Evolutionary conservation across 2,888 invertebrate genomes (phyloP).

Genomic region (Nemotelus nigrinus): DNA sequence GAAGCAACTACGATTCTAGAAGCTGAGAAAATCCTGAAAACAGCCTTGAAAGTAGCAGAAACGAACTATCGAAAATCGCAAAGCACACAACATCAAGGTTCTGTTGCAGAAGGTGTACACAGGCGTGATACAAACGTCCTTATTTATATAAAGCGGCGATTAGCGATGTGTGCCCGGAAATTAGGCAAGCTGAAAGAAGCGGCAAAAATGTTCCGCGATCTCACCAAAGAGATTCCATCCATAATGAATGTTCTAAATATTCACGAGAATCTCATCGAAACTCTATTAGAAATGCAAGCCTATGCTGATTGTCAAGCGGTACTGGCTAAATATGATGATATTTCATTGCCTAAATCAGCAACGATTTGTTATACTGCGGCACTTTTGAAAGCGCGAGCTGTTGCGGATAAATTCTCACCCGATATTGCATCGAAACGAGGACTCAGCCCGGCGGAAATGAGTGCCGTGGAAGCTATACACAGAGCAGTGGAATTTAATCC

Average conservation of each 20-base stretch:
- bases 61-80: slow-evolving; percentile 82
- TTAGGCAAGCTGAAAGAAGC: slow-evolving; percentile 94
- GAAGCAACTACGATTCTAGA: slow-evolving; percentile 93
- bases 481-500: slow-evolving; percentile 98
- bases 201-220: slow-evolving; percentile 94
- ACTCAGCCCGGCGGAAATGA: slow-evolving; percentile 86
- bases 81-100: slow-evolving; percentile 79
- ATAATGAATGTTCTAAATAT: slow-evolving; percentile 93
- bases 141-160: slow-evolving; percentile 90
- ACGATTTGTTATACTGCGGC: slow-evolving; percentile 96
- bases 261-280: slow-evolving; percentile 96
- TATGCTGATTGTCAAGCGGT: slow-evolving; percentile 97
- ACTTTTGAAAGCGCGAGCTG: slow-evolving; percentile 87
- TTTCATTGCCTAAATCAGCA: slow-evolving; percentile 92
- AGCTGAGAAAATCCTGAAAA: slow-evolving; percentile 83
- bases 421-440: slow-evolving; percentile 87
- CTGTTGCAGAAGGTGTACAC: slow-evolving; percentile 79
- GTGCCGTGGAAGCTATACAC: slow-evolving; percentile 93
- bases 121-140: slow-evolving; percentile 91
- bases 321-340: slow-evolving; percentile 90
- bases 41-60: slow-evolving; percentile 86
- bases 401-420: slow-evolving; percentile 89
- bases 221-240: slow-evolving; percentile 95
- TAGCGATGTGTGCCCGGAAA: slow-evolving; percentile 98
- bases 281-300: slow-evolving; percentile 92